A percentile compares a stretch with the other conserved stretches of the same genome.
These are phyloP conservation scores for Phalacrocorax aristotelis DNA, from an alignment of 2,113 vertebrate genomes.

Conservation along the genomic window DNA sequence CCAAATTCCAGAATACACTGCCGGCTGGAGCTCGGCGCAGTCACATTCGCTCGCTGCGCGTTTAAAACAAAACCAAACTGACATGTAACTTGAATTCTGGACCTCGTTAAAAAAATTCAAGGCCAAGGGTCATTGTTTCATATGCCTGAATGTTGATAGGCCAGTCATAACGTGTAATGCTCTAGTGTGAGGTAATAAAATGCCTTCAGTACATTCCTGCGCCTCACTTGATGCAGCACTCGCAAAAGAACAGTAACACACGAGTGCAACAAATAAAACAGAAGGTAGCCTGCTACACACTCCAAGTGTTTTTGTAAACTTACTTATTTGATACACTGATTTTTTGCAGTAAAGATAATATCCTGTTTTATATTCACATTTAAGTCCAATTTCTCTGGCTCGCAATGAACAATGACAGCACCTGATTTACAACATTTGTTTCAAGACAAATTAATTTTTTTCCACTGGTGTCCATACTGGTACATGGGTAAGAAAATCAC, in stretches of 20 bases:
- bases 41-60: accelerated
- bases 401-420: conserved; percentile 12
- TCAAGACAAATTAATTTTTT: conserved; percentile 44
- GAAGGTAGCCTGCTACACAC: not conserved
- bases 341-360: conserved; percentile 13
- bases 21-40: accelerated
- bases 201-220: not conserved
- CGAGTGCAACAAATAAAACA: not conserved
- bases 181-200: not conserved
- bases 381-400: not conserved
- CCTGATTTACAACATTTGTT: conserved; percentile 15
- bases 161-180: not conserved
- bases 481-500: not conserved
- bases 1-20: not conserved
- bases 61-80: not conserved
- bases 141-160: not conserved
- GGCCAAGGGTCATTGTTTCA: not conserved
- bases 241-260: not conserved
- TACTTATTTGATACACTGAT: conserved; percentile 10
- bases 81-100: not conserved
- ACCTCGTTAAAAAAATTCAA: not conserved
- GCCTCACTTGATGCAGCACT: not conserved
- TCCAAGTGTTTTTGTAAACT: conserved; percentile 15
- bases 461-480: not conserved
- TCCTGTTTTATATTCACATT: conserved; percentile 16